phyloP scores from a whole-genome alignment of 2,113 vertebrate species.

The Daboia siamensis region DNA sequence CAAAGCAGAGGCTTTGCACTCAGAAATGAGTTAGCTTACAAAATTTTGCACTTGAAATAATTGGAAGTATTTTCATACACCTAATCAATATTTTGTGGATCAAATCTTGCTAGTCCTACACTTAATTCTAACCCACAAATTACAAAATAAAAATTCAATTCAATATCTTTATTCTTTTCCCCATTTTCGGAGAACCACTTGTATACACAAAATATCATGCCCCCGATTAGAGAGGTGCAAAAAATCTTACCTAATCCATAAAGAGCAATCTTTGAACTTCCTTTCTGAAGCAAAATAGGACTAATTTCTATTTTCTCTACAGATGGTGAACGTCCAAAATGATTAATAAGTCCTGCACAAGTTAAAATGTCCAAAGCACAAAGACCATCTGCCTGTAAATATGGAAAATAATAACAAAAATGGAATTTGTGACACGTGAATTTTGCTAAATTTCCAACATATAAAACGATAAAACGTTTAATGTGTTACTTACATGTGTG shows the following conservation, averaged over 20 bases:
- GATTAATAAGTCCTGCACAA: slow-evolving; percentile 91
- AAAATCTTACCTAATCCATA: slow-evolving; percentile 89
- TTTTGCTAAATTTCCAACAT: neutral
- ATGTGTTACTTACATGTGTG: neutral
- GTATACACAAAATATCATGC: neutral
- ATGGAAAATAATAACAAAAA: slow-evolving; percentile 15
- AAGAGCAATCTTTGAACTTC: slow-evolving; percentile 86
- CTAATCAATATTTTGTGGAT: neutral
- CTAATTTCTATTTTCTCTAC: slow-evolving; percentile 94
- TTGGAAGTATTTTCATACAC: neutral
- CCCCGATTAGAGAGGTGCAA: neutral
- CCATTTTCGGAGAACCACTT: neutral
- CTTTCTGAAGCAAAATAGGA: slow-evolving; percentile 90
- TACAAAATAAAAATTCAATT: neutral
- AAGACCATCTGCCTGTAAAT: slow-evolving; percentile 83
- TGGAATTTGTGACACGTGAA: accelerated
- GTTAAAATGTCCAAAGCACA: slow-evolving; percentile 92
- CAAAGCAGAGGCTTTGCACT: neutral
- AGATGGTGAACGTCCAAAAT: slow-evolving; percentile 89
- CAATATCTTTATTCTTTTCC: neutral
- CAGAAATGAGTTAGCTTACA: neutral
- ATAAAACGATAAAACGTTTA: neutral
- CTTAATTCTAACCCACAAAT: neutral
- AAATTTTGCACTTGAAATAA: neutral
- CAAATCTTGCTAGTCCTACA: neutral